Percentiles rank a stretch among this genome's conserved stretches.
These are phyloP conservation scores for Drosophila pegasa DNA, from an alignment of 2,888 invertebrate species.

Conservation along the genomic window DNA sequence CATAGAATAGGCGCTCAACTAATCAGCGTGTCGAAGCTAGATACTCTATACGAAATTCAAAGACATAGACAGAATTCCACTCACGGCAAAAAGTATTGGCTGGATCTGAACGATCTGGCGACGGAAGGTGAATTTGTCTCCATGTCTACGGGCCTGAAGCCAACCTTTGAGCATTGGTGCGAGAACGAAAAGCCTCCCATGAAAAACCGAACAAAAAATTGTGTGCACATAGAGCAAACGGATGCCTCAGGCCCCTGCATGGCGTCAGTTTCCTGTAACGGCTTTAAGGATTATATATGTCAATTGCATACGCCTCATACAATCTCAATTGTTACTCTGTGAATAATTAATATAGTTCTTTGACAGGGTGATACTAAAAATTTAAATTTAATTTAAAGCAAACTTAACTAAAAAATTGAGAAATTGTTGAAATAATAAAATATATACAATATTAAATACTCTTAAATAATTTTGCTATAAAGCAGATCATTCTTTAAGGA, in stretches of 20 bases:
- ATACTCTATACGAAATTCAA: neutral
- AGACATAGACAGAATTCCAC: rapidly evolving
- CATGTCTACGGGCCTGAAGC: slow-evolving; percentile 20
- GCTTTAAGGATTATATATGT: slow-evolving; percentile 8
- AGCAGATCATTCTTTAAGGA: no score
- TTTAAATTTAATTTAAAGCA: no score
- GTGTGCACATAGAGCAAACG: slow-evolving; percentile 17
- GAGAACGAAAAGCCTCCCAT: neutral
- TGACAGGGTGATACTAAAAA: neutral
- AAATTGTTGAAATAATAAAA: neutral
- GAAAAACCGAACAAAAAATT: neutral
- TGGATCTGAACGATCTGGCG: slow-evolving; percentile 30
- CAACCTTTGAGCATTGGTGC: slow-evolving; percentile 21
- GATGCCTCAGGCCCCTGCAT: slow-evolving; percentile 11
- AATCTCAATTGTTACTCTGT: slow-evolving; percentile 15
- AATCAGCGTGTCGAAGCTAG: slow-evolving; percentile 1
- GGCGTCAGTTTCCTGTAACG: slow-evolving; percentile 6
- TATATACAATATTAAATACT: neutral
- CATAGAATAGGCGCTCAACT: slow-evolving; percentile 22
- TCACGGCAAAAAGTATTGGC: slow-evolving; percentile 12
- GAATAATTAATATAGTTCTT: neutral
- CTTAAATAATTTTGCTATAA: neutral
- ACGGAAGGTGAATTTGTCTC: slow-evolving; percentile 14
- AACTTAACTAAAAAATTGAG: neutral
- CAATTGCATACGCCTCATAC: slow-evolving; percentile 18